These are phyloP conservation scores for Cynoglossus semilaevis DNA, from an alignment of 2,113 vertebrate species.

Conservation along the genomic window DNA sequence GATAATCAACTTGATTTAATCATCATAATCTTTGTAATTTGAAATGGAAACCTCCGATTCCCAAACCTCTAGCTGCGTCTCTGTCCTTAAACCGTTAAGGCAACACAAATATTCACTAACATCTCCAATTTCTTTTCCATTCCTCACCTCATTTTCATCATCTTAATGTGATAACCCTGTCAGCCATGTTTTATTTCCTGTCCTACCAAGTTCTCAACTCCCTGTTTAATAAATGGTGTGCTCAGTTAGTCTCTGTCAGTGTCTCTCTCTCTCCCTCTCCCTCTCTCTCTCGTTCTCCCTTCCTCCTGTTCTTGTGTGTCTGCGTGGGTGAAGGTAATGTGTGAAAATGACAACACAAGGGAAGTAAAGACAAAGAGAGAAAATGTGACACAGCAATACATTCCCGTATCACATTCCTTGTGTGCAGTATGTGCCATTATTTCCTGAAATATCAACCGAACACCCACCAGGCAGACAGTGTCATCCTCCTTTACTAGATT, in stretches of 20 bases:
- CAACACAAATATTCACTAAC: constrained; percentile 35
- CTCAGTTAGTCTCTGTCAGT: constrained; percentile 49
- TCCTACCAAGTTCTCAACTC: constrained; percentile 52
- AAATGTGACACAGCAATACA: constrained; percentile 51
- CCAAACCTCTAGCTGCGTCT: too few species aligned
- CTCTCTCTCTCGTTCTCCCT: constrained; percentile 29
- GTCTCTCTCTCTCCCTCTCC: constrained; percentile 27
- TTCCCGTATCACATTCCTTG: constrained; percentile 53
- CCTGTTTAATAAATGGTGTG: constrained; percentile 44
- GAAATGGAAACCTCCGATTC: too few species aligned
- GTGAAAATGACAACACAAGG: constrained; percentile 59
- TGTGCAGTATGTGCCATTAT: constrained; percentile 61
- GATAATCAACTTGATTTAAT: too few species aligned
- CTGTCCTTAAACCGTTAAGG: constrained; percentile 48
- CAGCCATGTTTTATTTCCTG: constrained; percentile 39
- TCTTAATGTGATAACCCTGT: constrained; percentile 46
- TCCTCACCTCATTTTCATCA: constrained; percentile 54
- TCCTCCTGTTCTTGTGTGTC: constrained; percentile 21
- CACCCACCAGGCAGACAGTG: constrained; percentile 46
- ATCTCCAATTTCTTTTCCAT: constrained; percentile 38
- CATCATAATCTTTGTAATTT: too few species aligned
- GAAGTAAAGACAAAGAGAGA: constrained; percentile 57
- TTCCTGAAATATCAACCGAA: constrained; percentile 57
- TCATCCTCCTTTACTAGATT: constrained; percentile 17
- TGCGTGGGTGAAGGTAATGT: constrained; percentile 63